Evolutionary conservation across 2,797 vertebrate species (phyloP), one percentile per base, ranked within the genome.

Genomic region (Diglossa cyanea): DNA sequence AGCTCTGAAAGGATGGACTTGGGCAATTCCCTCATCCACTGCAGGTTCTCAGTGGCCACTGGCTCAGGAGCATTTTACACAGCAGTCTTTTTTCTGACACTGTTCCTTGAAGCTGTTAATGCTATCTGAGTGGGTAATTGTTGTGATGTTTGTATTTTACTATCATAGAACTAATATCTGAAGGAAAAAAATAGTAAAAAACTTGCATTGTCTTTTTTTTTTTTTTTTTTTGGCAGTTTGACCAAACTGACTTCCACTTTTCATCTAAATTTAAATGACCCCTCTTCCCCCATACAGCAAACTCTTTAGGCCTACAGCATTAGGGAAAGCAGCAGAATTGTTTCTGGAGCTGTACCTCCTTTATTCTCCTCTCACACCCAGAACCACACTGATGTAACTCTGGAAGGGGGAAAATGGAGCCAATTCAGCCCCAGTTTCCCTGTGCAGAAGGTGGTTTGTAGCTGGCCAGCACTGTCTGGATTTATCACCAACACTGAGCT

Each of bases 161-260:
- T 33, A 21, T 17, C 5, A 10, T 44, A 33, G 6, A 55, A 51
- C 4, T 45, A 25, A 11, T 35, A 73, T 15, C 9, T 31, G 35
- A 67, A 79, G 12, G 48, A 15, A 28, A 60, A 58, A 40, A 84
- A 84, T 10, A 53, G 26, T 30, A 16, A 35, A 16, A 35, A 72
- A 78, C 19, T n/a, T 37, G 2, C 16, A 11, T 11, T 33, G 3
- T 11, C 7, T 42, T 47, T 47, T 47, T 15, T n/a, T 13, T 8
- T 8, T n/a, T n/a, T 11, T 15, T 26, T 30, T 26, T n/a, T 45
- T 0, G 5, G 20, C 10, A 0, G 6, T 35, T 75, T 74, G 48
- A 61, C 39, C n/a, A 68, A 77, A 54, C 3, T n/a, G 15, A 26
- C 7, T 42, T 66, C 14, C 4, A 21, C 10, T 31, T 75, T 79